Evolutionary conservation across 2,797 vertebrate genomes (phyloP).

Genomic region (Hydrocynus forskahlii): DNA sequence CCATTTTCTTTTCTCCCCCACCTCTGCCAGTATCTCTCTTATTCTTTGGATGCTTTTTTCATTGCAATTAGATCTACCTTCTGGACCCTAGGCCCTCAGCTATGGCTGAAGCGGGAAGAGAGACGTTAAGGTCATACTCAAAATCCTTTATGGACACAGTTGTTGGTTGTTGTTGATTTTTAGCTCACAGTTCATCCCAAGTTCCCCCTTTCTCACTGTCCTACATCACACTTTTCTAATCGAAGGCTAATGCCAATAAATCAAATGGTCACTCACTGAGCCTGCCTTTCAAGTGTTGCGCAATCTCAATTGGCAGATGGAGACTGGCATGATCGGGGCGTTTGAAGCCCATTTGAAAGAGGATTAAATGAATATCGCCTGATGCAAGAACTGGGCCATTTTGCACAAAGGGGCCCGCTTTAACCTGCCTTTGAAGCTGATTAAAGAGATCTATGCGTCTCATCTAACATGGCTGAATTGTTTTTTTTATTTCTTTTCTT

Average conservation of each 20-base stretch:
- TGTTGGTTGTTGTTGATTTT: not conserved
- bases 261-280: constrained; percentile 17
- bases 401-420: constrained; percentile 48
- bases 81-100: no score
- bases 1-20: not conserved
- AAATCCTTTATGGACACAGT: not conserved
- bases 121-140: not conserved
- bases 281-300: constrained; percentile 57
- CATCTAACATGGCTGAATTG: constrained; percentile 42
- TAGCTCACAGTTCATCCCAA: not conserved
- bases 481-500: constrained; percentile 9
- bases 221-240: not conserved
- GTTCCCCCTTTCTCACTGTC: not conserved
- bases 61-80: no score
- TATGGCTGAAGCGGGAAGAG: no score
- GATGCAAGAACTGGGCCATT: constrained; percentile 49
- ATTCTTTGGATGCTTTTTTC: not conserved
- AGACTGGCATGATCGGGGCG: constrained; percentile 50
- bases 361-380: constrained; percentile 63
- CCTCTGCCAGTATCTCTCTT: constrained; percentile 21
- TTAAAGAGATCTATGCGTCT: constrained; percentile 54
- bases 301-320: constrained; percentile 58
- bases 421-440: constrained; percentile 57
- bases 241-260: constrained; percentile 44
- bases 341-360: constrained; percentile 64